phyloP scores from a whole-genome alignment of 2,113 vertebrate species.

The Erythrocercus mccallii region DNA sequence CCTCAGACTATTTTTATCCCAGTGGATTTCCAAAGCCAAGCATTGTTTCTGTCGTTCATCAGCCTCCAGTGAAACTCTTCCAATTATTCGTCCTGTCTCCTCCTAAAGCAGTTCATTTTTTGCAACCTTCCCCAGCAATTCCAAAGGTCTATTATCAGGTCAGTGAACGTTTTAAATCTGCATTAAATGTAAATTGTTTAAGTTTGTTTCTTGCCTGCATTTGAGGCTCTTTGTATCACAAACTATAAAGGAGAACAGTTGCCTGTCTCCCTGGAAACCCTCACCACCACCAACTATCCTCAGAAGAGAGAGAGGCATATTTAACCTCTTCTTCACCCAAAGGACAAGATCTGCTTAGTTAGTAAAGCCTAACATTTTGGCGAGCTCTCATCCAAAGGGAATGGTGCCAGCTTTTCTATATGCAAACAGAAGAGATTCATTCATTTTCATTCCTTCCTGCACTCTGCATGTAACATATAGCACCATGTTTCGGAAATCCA shows the following conservation, averaged over 20 bases:
- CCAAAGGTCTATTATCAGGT: neutral
- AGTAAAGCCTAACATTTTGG: neutral
- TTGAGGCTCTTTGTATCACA: neutral
- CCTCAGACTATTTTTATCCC: neutral
- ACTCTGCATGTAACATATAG: neutral
- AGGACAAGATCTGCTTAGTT: neutral
- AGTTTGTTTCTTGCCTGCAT: neutral
- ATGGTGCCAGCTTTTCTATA: neutral
- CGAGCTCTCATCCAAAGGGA: neutral
- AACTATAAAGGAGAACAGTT: neutral
- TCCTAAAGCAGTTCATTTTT: neutral
- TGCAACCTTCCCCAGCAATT: neutral
- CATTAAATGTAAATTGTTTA: neutral
- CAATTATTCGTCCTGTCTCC: neutral
- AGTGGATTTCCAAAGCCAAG: constrained; percentile 2
- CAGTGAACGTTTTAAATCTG: neutral
- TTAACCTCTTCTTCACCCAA: neutral
- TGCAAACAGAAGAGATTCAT: neutral
- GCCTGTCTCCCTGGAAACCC: neutral
- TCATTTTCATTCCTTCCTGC: neutral
- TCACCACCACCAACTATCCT: neutral
- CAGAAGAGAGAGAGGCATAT: neutral
- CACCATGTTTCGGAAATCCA: neutral
- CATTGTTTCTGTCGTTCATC: neutral
- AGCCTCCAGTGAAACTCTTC: neutral